phyloP scores from a whole-genome alignment of 2,797 vertebrate species.

The Lagocephalus sceleratus region DNA sequence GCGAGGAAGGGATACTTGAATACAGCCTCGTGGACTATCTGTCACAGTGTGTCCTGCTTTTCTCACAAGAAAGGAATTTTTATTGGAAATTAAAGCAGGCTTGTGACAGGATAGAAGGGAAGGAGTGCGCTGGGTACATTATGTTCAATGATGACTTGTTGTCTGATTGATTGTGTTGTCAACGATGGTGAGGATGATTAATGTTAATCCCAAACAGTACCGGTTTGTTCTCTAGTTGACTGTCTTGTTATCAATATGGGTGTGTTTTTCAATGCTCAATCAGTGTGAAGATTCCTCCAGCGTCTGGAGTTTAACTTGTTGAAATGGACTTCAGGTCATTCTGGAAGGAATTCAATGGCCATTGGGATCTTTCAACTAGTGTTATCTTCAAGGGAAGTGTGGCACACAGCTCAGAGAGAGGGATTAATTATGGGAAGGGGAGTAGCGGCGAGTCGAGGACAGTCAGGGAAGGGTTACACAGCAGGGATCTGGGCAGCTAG shows the following conservation, averaged over 20 bases:
- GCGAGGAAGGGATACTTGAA: constrained; percentile 39
- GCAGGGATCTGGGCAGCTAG: constrained; percentile 31
- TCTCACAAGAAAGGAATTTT: not conserved
- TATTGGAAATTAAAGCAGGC: constrained; percentile 37
- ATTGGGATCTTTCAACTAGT: constrained; percentile 4
- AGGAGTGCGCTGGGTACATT: constrained; percentile 26
- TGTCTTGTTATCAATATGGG: not conserved
- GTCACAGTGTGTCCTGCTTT: constrained; percentile 1
- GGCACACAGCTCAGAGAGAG: constrained; percentile 7
- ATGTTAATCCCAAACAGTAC: constrained; percentile 22
- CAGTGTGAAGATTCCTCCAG: constrained; percentile 29
- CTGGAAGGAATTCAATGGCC: constrained; percentile 16
- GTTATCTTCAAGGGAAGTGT: constrained; percentile 10
- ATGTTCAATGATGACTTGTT: constrained; percentile 25
- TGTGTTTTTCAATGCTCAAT: constrained; percentile 5
- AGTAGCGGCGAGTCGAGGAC: constrained; percentile 10
- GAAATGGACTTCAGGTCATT: constrained; percentile 18
- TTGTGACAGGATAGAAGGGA: constrained; percentile 26
- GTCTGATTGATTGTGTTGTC: constrained; percentile 21
- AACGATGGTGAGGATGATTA: constrained; percentile 12
- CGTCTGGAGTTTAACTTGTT: constrained; percentile 25
- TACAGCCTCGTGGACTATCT: constrained; percentile 26
- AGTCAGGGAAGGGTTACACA: constrained; percentile 29
- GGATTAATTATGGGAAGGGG: constrained; percentile 9
- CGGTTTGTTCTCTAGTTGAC: constrained; percentile 5